These are phyloP conservation scores for Achroia grisella DNA, from an alignment of 1,140 invertebrate species.

Conservation along the genomic window DNA sequence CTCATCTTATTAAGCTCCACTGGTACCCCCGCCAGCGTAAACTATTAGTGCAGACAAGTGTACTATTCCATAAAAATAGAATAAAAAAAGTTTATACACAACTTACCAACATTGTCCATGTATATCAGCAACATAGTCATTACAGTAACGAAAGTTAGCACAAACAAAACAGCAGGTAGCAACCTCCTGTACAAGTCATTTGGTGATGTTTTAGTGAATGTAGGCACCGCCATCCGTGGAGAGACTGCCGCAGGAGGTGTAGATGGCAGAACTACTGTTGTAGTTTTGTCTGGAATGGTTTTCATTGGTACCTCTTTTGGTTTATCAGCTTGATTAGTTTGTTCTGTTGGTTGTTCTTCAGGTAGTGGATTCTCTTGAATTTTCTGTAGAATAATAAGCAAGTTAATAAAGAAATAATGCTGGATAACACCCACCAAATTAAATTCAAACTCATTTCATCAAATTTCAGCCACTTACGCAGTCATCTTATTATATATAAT, in stretches of 20 bases:
- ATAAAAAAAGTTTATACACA: not conserved
- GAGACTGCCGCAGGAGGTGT: conserved; percentile 14
- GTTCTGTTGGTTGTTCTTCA: conserved; percentile 14
- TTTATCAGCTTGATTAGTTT: conserved; percentile 19
- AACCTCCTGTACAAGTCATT: conserved; percentile 71
- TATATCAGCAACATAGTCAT: conserved; percentile 79
- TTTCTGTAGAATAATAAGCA: conserved; percentile 27
- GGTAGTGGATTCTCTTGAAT: conserved; percentile 49
- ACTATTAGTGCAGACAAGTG: too few relatives aligned
- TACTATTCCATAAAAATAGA: too few relatives aligned
- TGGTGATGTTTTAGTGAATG: conserved; percentile 51
- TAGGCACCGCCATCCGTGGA: conserved; percentile 32
- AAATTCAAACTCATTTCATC: too few relatives aligned
- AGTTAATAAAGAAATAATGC: too few relatives aligned
- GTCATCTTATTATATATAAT: too few relatives aligned
- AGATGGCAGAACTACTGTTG: conserved; percentile 12
- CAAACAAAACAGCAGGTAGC: conserved; percentile 76
- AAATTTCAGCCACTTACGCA: too few relatives aligned
- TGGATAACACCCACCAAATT: too few relatives aligned
- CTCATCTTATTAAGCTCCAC: too few relatives aligned
- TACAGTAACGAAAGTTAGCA: conserved; percentile 79
- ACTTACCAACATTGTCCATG: conserved; percentile 79
- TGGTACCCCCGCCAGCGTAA: too few relatives aligned
- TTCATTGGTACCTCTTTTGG: not conserved
- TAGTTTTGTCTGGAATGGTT: conserved; percentile 9